Conservation (phyloP, 2,797 vertebrate genomes). For the Mycteria americana region DNA sequence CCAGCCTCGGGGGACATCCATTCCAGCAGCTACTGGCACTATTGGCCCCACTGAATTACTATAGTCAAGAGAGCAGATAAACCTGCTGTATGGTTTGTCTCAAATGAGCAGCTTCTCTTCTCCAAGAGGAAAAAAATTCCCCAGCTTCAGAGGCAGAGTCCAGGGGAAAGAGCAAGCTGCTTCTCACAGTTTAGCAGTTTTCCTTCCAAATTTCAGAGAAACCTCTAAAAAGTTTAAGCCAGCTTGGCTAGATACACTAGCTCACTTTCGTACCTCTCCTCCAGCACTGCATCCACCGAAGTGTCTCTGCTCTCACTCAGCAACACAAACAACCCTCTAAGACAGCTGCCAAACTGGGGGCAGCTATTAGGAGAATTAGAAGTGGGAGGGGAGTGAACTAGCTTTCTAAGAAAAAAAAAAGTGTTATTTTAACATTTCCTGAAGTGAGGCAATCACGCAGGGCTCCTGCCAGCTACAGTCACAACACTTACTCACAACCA, state of each 20-base stretch:
- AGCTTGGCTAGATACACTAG: not conserved
- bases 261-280: not conserved
- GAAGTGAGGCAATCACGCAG: conserved; percentile 67
- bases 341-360: conserved; percentile 40
- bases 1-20: not conserved
- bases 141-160: not conserved
- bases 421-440: conserved; percentile 73
- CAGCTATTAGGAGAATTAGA: conserved; percentile 42
- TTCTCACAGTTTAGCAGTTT: conserved; percentile 16
- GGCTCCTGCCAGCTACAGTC: conserved; percentile 60
- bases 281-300: not conserved
- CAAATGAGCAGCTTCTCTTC: not conserved
- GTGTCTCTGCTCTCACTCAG: conserved; percentile 29
- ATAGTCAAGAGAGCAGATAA: not conserved
- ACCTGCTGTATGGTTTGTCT: not conserved
- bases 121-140: not conserved
- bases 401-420: conserved; percentile 74
- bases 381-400: conserved; percentile 32
- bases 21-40: not conserved
- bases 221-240: not conserved
- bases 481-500: conserved; percentile 61
- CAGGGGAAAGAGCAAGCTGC: not conserved
- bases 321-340: conserved; percentile 37
- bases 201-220: conserved; percentile 34
- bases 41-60: not conserved